These are phyloP conservation scores for Saimiri boliviensis DNA, from an alignment of 2,113 vertebrate species.

Conservation along the genomic window DNA sequence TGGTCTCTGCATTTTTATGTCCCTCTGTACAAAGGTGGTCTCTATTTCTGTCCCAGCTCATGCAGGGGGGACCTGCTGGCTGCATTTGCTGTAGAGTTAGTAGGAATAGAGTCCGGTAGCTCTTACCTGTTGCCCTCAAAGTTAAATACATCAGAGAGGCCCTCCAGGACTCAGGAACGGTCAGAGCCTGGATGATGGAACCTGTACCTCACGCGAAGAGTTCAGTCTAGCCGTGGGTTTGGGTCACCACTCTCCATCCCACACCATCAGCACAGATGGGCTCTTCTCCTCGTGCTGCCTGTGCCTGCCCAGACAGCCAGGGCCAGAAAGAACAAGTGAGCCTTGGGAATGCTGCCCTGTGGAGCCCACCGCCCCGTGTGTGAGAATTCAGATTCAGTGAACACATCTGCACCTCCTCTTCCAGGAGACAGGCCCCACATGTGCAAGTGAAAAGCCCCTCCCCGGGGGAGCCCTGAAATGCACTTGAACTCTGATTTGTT, in stretches of 20 bases:
- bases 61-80: neutral
- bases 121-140: fast-evolving
- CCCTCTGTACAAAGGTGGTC: neutral
- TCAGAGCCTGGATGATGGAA: fast-evolving
- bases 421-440: conserved; percentile 28
- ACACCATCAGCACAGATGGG: neutral
- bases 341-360: neutral
- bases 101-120: fast-evolving
- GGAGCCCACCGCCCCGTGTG: neutral
- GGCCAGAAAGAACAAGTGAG: conserved; percentile 25
- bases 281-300: neutral
- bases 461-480: conserved; percentile 56
- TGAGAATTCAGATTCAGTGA: neutral
- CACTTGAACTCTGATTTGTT: conserved; percentile 75
- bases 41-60: neutral
- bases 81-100: fast-evolving
- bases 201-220: fast-evolving
- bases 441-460: conserved; percentile 65
- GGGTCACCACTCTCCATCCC: fast-evolving
- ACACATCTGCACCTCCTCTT: conserved; percentile 38
- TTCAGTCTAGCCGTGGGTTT: neutral
- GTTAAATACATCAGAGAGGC: too few relatives aligned
- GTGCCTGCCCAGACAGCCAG: neutral
- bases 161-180: neutral
- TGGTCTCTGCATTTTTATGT: too few relatives aligned